Conservation (phyloP, 2,797 vertebrate genomes). For the Hippocampus kuda region DNA sequence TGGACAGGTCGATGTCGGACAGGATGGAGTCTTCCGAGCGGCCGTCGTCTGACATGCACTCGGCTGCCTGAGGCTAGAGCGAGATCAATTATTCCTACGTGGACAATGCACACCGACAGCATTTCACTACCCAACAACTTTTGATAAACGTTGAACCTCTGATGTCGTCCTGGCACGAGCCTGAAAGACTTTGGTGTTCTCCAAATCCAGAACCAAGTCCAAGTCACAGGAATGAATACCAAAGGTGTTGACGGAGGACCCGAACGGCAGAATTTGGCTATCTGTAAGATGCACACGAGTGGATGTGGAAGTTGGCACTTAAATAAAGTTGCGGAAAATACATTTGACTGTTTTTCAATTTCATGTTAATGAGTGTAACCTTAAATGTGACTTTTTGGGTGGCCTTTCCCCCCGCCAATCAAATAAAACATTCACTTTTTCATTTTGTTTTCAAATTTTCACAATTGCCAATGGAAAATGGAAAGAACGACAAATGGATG, state of each 20-base stretch:
- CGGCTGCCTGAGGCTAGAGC: constrained; percentile 37
- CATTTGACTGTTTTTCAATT: too few species aligned
- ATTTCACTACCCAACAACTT: neutral
- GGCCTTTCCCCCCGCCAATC: too few species aligned
- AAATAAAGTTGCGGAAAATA: too few species aligned
- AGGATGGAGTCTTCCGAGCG: constrained; percentile 76
- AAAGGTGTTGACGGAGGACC: constrained; percentile 85
- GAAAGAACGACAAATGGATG: neutral
- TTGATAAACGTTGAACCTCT: constrained; percentile 41
- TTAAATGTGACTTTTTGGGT: too few species aligned
- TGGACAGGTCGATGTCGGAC: constrained; percentile 70
- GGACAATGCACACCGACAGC: neutral
- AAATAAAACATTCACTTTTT: too few species aligned
- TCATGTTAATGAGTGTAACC: too few species aligned
- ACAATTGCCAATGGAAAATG: neutral
- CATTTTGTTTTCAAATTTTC: too few species aligned
- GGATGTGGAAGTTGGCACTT: too few species aligned
- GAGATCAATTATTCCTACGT: neutral
- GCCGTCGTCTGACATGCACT: constrained; percentile 55
- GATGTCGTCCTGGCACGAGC: constrained; percentile 49
- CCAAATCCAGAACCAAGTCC: constrained; percentile 84
- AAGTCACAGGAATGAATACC: constrained; percentile 81
- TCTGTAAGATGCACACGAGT: constrained; percentile 53
- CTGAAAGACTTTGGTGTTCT: constrained; percentile 74
- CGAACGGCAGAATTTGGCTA: constrained; percentile 77